These are phyloP conservation scores for Corythaixoides concolor DNA, from an alignment of 2,113 vertebrate genomes.

Conservation along the genomic window DNA sequence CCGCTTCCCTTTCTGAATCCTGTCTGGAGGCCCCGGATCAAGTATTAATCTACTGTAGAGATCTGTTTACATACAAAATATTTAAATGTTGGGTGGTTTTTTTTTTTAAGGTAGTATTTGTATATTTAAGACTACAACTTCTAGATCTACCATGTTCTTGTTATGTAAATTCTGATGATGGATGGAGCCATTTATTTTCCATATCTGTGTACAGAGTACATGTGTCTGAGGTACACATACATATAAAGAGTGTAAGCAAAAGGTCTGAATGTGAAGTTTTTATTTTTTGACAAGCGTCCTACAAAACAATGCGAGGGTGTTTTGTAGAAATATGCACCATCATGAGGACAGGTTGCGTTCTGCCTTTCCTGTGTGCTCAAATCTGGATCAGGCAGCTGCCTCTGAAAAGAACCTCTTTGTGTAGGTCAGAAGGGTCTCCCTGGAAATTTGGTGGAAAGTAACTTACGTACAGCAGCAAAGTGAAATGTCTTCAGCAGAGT, in stretches of 20 bases:
- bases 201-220: background rate
- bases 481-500: background rate
- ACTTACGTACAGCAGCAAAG: background rate
- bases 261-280: background rate
- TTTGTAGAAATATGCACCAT: background rate
- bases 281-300: background rate
- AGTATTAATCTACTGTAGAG: constrained; percentile 22
- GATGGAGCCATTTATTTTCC: background rate
- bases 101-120: constrained; percentile 28
- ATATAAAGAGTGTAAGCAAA: background rate
- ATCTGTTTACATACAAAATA: constrained; percentile 49
- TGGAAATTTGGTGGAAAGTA: background rate
- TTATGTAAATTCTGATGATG: background rate
- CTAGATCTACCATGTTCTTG: background rate
- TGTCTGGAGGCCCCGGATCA: background rate
- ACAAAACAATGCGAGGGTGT: background rate
- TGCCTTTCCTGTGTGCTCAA: background rate
- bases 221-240: background rate
- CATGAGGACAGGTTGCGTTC: background rate
- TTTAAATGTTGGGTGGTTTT: background rate
- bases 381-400: background rate
- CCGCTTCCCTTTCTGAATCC: constrained; percentile 1
- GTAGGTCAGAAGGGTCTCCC: background rate
- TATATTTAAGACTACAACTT: background rate
- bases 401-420: background rate